Evolutionary conservation across 2,797 vertebrate genomes (phyloP).

Genomic region (Heterohyrax brucei): DNA sequence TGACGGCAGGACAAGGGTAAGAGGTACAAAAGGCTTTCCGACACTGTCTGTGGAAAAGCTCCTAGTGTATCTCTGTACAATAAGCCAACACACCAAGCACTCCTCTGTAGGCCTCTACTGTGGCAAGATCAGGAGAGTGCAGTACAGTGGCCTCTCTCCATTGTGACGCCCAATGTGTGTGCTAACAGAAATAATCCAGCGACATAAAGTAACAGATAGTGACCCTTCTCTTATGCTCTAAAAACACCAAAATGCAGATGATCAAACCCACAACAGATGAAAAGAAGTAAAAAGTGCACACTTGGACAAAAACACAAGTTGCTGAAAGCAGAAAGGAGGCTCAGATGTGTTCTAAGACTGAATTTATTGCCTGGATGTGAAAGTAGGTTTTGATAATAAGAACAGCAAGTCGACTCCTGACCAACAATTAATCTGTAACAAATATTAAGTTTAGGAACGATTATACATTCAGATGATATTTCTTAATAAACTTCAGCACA

Average conservation of each 20-base stretch:
- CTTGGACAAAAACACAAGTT: background rate
- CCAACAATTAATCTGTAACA: conserved; percentile 71
- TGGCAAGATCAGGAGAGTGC: background rate
- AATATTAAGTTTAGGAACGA: conserved; percentile 72
- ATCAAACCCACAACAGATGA: background rate
- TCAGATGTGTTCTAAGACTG: background rate
- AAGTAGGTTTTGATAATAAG: conserved; percentile 43
- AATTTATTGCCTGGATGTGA: background rate
- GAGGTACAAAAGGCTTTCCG: accelerated
- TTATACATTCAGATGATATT: conserved; percentile 75
- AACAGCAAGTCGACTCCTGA: conserved; percentile 49
- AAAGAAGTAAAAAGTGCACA: background rate
- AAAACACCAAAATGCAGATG: background rate
- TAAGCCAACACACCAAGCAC: background rate
- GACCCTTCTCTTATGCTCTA: background rate
- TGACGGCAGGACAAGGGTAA: accelerated
- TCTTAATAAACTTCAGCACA: conserved; percentile 81
- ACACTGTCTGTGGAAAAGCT: accelerated
- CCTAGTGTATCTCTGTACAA: background rate
- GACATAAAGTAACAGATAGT: no score
- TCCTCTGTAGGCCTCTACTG: background rate
- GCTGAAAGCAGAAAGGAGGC: background rate
- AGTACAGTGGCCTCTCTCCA: accelerated
- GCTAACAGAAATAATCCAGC: background rate
- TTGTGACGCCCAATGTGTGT: accelerated